These are phyloP conservation scores for Cordilura impudica DNA, from an alignment of 2,888 invertebrate species.

Conservation along the genomic window DNA sequence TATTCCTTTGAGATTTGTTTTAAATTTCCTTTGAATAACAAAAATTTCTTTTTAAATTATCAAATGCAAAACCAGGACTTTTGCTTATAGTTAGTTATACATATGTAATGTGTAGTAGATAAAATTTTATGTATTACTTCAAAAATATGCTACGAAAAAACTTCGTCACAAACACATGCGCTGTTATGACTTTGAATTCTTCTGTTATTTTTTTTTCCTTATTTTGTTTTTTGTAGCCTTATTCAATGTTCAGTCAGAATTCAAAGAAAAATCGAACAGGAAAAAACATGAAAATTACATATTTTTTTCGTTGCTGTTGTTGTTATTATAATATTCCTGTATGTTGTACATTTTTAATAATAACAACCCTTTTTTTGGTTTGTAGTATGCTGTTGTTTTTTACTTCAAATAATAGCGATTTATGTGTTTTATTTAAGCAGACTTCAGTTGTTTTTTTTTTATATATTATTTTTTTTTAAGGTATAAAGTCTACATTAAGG, in stretches of 20 bases:
- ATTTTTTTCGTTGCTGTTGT: conserved; percentile 28
- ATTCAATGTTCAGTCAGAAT: conserved; percentile 13
- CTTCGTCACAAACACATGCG: conserved; percentile 62
- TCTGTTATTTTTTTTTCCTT: conserved; percentile 8
- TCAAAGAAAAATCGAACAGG: conserved; percentile 34
- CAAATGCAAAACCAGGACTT: conserved; percentile 49
- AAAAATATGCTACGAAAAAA: conserved; percentile 41
- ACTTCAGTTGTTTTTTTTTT: conserved; percentile 19
- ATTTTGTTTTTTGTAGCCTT: conserved; percentile 7
- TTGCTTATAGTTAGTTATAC: conserved; percentile 49
- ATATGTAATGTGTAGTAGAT: conserved; percentile 53
- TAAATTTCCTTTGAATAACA: not conserved
- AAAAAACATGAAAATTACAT: conserved; percentile 55
- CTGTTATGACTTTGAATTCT: conserved; percentile 59
- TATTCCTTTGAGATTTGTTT: not conserved
- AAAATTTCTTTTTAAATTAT: not conserved
- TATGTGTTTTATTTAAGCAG: conserved; percentile 47
- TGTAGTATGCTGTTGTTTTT: conserved; percentile 9
- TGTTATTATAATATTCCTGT: not conserved
- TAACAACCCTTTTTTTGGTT: conserved; percentile 55
- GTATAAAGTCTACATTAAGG: conserved; percentile 61
- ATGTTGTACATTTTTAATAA: conserved; percentile 54
- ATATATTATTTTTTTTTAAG: conserved; percentile 25
- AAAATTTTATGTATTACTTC: conserved; percentile 63
- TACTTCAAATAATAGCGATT: conserved; percentile 56